Percentiles rank a stretch among this genome's conserved stretches.
Evolutionary conservation across 1,140 invertebrate species (phyloP).

Genomic region (Drosophila nasuta): DNA sequence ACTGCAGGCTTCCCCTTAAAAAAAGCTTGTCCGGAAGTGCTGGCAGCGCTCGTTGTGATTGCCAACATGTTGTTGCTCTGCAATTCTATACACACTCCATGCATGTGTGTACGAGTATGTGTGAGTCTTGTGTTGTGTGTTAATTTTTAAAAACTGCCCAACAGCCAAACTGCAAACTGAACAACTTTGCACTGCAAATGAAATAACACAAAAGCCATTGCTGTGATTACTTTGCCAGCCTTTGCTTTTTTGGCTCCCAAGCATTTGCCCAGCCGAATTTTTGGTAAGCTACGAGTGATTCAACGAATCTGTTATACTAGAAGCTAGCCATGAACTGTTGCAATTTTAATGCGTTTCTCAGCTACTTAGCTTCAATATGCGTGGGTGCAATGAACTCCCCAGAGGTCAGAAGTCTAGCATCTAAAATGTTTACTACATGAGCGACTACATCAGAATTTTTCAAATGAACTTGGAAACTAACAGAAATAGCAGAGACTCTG

Average conservation of each 20-base stretch:
- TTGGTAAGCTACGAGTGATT: conserved; percentile 38
- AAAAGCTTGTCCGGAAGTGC: conserved; percentile 68
- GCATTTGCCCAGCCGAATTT: conserved; percentile 24
- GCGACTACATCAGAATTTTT: neutral
- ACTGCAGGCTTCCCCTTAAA: conserved; percentile 27
- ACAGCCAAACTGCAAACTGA: conserved; percentile 54
- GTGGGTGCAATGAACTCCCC: conserved; percentile 33
- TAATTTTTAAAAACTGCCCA: conserved; percentile 82
- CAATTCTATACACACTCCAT: conserved; percentile 28
- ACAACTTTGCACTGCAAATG: conserved; percentile 66
- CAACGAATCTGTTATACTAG: conserved; percentile 47
- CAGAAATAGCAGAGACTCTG: too few species aligned
- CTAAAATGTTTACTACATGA: conserved; percentile 8
- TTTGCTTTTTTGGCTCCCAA: neutral
- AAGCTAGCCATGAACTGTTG: conserved; percentile 66
- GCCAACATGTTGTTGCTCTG: conserved; percentile 60
- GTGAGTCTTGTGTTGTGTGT: conserved; percentile 59
- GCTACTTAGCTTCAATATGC: conserved; percentile 60
- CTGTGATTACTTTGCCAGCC: conserved; percentile 72
- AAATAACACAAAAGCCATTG: conserved; percentile 76
- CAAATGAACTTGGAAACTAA: too few species aligned
- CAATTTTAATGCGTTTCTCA: conserved; percentile 74
- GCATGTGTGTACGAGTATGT: conserved; percentile 34
- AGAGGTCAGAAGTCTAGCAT: conserved; percentile 4
- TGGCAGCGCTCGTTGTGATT: conserved; percentile 68